Base-by-base conservation (phyloP, 2,888 invertebrate genomes). In the Tanypteryx hageni region DNA sequence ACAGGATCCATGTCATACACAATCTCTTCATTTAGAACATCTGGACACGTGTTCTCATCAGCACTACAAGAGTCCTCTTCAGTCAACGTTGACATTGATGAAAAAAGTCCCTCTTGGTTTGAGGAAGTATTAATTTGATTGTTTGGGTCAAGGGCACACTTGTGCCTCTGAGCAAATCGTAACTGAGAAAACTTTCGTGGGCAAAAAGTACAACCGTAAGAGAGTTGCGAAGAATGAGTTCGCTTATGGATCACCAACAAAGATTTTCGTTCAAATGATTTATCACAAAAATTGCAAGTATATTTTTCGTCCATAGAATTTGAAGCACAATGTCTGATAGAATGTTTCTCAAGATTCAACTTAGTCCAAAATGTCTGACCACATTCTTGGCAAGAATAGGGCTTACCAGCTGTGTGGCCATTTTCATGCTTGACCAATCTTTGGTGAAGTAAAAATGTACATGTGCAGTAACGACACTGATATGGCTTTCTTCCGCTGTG, bases 381-480 rank as follows among this genome's bases (percentile, higher is more conserved):
- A 68, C 89, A 89, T 2, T 64, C 64, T 27, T 89, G 44, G n/a
- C 89, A 89, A 5, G 58, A 16, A 64, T 64, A 89, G 44, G 89
- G 89, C 16, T 89, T 89, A 44, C 89, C 89, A 16, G 61, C 89
- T 1, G 89, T 89, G 13, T 89, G 89, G 44, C 89, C 89, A 61
- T 89, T 89, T 44, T 89, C 89, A 89, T 89, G 89, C 11, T 89
- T 89, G 10, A 89, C 61, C 64, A 89, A 89, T 44, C 89, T 89
- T 89, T 89, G 89, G 56, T 89, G 89, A 13, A 89, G 64, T n/a
- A 89, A 61, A 89, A 89, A 89, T 59, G 89, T 89, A 58, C 89
- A 89, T 4, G 89, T 64, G 64, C 89, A 89, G n/a, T 44, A 89
- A 18, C 89, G 89, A 64, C 89, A 89, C 44, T 89, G 89, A 89